phyloP scores from a whole-genome alignment of 1,140 invertebrate genomes.

The Brachionus calyciflorus region DNA sequence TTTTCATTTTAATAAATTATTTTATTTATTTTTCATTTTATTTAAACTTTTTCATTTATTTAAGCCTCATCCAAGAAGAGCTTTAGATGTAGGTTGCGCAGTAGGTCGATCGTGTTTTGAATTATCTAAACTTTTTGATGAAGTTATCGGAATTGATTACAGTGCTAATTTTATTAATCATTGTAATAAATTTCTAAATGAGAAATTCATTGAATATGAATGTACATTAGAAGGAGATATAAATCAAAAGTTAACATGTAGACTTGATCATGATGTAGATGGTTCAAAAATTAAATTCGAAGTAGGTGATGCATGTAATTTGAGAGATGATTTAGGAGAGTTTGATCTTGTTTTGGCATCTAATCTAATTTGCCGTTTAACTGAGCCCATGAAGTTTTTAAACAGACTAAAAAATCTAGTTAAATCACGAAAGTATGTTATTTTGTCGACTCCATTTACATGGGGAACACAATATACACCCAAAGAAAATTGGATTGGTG shows the following conservation, averaged over 20 bases:
- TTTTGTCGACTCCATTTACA: constrained; percentile 59
- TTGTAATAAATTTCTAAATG: constrained; percentile 54
- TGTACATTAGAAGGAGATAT: constrained; percentile 48
- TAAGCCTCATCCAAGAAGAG: constrained; percentile 11
- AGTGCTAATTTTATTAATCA: constrained; percentile 57
- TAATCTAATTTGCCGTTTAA: constrained; percentile 59
- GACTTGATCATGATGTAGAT: constrained; percentile 51
- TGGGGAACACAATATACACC: constrained; percentile 57
- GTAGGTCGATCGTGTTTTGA: constrained; percentile 60
- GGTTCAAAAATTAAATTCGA: constrained; percentile 25
- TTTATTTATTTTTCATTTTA: neutral
- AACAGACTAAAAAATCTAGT: constrained; percentile 49
- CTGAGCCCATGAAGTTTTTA: constrained; percentile 55
- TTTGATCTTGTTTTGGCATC: constrained; percentile 59
- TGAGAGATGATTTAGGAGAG: constrained; percentile 54
- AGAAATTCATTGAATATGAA: constrained; percentile 47
- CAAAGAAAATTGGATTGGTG: constrained; percentile 58
- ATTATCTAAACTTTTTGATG: constrained; percentile 52
- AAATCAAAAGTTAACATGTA: constrained; percentile 49
- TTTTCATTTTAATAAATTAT: neutral
- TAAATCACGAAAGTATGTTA: constrained; percentile 51
- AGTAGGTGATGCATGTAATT: constrained; percentile 58
- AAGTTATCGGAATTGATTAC: constrained; percentile 59
- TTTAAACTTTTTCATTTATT: constrained; percentile 2
- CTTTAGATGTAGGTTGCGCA: constrained; percentile 54